Conservation (phyloP, 2,113 vertebrate species). For the Rhagologus leucostigma region DNA sequence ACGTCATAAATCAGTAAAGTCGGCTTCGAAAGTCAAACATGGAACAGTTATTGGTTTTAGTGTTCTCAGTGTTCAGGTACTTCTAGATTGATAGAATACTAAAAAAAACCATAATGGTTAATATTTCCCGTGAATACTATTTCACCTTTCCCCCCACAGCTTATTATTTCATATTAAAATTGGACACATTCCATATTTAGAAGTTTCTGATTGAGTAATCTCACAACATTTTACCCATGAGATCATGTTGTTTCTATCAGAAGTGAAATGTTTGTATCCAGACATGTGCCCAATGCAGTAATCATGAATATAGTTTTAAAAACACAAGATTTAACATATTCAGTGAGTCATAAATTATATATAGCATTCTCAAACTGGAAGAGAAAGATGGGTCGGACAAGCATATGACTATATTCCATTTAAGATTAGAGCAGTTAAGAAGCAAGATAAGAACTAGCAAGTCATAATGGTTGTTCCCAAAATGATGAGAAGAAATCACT, state of each 20-base stretch:
- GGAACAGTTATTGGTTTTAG: not conserved
- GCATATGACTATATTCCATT: not conserved
- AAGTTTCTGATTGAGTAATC: not conserved
- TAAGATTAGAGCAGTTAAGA: not conserved
- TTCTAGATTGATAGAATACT: not conserved
- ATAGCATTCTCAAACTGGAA: not conserved
- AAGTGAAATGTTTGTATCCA: not conserved
- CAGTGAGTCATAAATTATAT: not conserved
- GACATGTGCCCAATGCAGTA: not conserved
- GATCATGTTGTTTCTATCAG: not conserved
- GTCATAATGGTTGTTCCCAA: not conserved
- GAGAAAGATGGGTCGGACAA: not conserved
- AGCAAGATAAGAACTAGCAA: not conserved
- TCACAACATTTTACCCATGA: not conserved
- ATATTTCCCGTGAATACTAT: not conserved
- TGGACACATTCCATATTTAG: not conserved
- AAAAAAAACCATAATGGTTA: not conserved
- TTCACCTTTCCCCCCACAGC: not conserved
- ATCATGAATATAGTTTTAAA: not conserved
- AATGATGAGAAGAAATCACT: not conserved
- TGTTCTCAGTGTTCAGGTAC: not conserved
- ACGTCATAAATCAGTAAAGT: not conserved
- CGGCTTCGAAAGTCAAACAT: not conserved
- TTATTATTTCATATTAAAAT: not conserved
- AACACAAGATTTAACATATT: not conserved